Evolutionary conservation across 2,113 vertebrate genomes (phyloP).

Genomic region (Malurus cyaneus): DNA sequence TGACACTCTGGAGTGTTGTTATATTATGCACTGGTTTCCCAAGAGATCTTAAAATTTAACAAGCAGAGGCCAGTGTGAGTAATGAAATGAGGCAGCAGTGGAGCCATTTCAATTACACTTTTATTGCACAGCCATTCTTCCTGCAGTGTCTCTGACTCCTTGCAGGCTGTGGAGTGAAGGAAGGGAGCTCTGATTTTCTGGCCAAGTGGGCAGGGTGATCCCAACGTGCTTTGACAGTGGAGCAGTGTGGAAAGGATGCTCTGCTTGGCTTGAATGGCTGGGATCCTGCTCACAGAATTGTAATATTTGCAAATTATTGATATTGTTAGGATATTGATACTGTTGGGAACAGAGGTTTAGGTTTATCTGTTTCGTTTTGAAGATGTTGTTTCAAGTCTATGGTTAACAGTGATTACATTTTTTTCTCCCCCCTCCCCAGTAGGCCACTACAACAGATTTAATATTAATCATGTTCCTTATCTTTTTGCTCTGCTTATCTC

Average conservation of each 20-base stretch:
- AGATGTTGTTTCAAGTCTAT: not conserved
- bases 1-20: conserved; percentile 49
- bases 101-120: conserved; percentile 50
- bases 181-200: not conserved
- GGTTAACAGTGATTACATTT: not conserved
- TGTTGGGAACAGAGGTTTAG: too few species aligned
- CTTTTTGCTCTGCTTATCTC: not conserved
- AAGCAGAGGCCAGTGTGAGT: conserved; percentile 30
- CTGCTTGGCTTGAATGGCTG: not conserved
- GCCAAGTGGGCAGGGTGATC: conserved; percentile 1
- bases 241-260: not conserved
- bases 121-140: conserved; percentile 53
- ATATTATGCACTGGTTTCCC: conserved; percentile 42
- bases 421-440: accelerated
- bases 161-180: conserved; percentile 20
- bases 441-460: not conserved
- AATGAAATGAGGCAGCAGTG: conserved; percentile 48
- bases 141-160: not conserved
- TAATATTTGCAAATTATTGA: not conserved
- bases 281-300: not conserved
- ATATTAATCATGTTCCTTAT: not conserved
- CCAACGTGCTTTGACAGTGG: not conserved
- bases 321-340: too few species aligned
- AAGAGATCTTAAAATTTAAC: conserved; percentile 64
- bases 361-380: not conserved